Evolutionary conservation across 2,888 invertebrate species (phyloP), one percentile per base, ranked within the genome.

Genomic region (Endotricha flammealis): DNA sequence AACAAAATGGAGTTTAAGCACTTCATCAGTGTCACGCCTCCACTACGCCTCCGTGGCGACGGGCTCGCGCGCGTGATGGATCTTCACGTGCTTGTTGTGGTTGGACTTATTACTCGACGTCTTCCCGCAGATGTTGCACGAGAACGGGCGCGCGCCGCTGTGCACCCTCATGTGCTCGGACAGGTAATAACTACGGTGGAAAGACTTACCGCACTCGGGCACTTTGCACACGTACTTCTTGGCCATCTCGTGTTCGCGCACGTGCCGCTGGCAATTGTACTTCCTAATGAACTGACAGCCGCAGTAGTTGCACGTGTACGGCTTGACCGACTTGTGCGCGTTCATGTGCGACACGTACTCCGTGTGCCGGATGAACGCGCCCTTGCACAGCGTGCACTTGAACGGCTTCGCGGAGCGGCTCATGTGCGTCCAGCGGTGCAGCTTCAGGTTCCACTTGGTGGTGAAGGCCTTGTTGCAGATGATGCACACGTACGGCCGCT

Each of bases 361-460:
- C 17, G 92, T 88, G 57, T 93, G 92, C 5, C 95, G 90, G 38
- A 95, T 91, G 77, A 95, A 96, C 10, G 95, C 95, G 38, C 93
- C 92, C 55, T 93, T 93, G 74, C 96, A 96, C 51, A 92, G 89
- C 46, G 89, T 89, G 77, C 96, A 96, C 70, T 95, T 95, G 85
- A 89, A 95, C 0, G 96, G 96, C 65, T 95, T 95, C 14, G 93
- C 90, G 9, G 93, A 92, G 44, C 95, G 91, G 33, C 92, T 92
- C 37, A 93, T 92, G 79, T 96, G 96, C 32, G 94, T 95, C 95
- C 95, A 95, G 49, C 93, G 91, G 80, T 96, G 96, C 51, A 95
- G 89, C 66, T 95, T 94, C 33, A 96, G 88, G 81, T 96, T 96
- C 94, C 95, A 96, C 70, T 95, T 95, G 50, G 95, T 95, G 51